Base-by-base conservation (phyloP, 2,113 vertebrate genomes). In the Erpornis zantholeuca region DNA sequence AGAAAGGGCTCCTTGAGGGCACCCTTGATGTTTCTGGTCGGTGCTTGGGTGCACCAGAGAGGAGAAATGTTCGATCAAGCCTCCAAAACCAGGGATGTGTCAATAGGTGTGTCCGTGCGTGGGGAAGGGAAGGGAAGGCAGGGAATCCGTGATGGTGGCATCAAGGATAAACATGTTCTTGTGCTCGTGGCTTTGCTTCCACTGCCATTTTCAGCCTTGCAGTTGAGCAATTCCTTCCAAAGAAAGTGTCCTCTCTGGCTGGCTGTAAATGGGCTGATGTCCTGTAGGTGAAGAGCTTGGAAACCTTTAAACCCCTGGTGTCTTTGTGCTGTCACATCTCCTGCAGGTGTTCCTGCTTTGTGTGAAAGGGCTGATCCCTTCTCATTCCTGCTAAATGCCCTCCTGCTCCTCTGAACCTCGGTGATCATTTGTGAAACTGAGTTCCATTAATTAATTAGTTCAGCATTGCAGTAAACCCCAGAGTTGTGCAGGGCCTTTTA, bases 111-210 rank as follows among this genome's bases (percentile, higher is more conserved):
- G 88, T 66, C 95, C 7, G 1, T 95, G 90, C 0, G 3, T 86
- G 88, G 75, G 86, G 77, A 68, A 71, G 33, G 82, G 88, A 94
- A 38, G n/a, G 53, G 65, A 20, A 87, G 49, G 61, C 61, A 92
- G 76, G n/a, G n/a, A n/a, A n/a, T n/a, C n/a, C n/a, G n/a, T 88
- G 63, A 52, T 75, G 86, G 88, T 93, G 64, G 64, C 80, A 78
- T 42, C 64, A 20, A 68, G 38, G 88, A 1, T 59, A 38, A 90
- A 86, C 29, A 15, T 0, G 19, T 53, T 21, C 54, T 79, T 4
- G 1, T 89, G 52, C 12, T 35, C 31, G 2, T 45, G 33, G 21
- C 11, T 88, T 86, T 82, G 42, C 33, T 86, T n/a, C 21, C 52
- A 45, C 63, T 73, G 71, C 25, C 10, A 6, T 25, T 91, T 72